Percentiles rank a stretch among this genome's conserved stretches.
Conservation (phyloP, 2,888 invertebrate species). For the Brachynemurus nebulosus region DNA sequence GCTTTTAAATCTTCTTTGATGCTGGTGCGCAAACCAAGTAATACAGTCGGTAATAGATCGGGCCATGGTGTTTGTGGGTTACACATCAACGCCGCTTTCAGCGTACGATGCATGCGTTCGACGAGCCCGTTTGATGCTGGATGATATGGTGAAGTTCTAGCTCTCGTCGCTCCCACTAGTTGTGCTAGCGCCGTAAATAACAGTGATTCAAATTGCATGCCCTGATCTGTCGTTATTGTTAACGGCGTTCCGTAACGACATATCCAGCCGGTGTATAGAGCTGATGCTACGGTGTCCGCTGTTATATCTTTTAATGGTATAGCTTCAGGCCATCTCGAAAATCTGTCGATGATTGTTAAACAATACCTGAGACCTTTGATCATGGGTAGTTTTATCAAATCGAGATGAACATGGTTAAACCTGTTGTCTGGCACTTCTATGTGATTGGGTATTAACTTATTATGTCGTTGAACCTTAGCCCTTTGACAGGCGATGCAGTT, state of each 20-base stretch:
- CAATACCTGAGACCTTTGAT: slow-evolving; percentile 5
- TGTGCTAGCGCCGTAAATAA: neutral
- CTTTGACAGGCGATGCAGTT: too few species aligned
- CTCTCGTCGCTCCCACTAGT: too few species aligned
- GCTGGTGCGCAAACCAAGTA: slow-evolving; percentile 19
- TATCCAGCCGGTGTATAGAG: slow-evolving; percentile 1
- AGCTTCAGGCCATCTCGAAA: slow-evolving; percentile 7
- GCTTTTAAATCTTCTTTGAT: slow-evolving; percentile 13
- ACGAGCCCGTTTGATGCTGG: slow-evolving; percentile 5
- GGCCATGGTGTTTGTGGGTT: slow-evolving; percentile 15
- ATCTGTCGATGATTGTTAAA: slow-evolving; percentile 8
- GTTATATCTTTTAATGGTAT: slow-evolving; percentile 5
- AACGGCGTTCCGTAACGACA: slow-evolving; percentile 5
- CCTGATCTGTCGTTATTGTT: too few species aligned
- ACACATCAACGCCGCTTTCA: slow-evolving; percentile 4
- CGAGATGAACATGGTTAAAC: slow-evolving; percentile 3
- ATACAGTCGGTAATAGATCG: slow-evolving; percentile 17
- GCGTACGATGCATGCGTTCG: neutral
- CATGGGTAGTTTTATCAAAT: neutral
- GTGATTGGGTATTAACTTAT: too few species aligned
- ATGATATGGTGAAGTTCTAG: too few species aligned
- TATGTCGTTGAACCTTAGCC: too few species aligned
- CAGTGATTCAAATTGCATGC: slow-evolving; percentile 4
- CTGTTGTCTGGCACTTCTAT: too few species aligned
- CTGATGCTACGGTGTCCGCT: slow-evolving; percentile 4